A percentile compares a stretch with the other conserved stretches of the same genome.
Conservation (phyloP, 2,797 vertebrate genomes). For the Microctenopoma stevenorrisi region DNA sequence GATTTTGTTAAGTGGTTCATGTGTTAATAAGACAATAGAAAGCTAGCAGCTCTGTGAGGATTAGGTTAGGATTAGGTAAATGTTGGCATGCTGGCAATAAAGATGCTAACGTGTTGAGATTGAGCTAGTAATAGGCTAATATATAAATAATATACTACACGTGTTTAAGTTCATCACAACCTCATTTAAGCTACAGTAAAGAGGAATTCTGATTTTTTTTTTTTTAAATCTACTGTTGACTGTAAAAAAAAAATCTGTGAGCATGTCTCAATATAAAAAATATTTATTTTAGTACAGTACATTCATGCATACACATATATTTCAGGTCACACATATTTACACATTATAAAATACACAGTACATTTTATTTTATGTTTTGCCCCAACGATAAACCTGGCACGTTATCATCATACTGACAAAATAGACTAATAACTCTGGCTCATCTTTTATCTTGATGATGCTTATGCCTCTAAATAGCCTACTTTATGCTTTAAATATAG, state of each 20-base stretch:
- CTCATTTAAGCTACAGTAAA: too few relatives aligned
- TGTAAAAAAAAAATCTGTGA: conserved; percentile 25
- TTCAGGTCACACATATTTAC: conserved; percentile 66
- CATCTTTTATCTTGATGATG: conserved; percentile 44
- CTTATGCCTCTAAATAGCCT: neutral
- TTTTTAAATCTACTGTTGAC: neutral
- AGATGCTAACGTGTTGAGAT: neutral
- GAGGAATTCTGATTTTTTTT: neutral
- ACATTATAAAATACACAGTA: conserved; percentile 66
- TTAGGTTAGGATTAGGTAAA: too few relatives aligned
- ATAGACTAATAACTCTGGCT: conserved; percentile 52
- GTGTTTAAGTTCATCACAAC: too few relatives aligned
- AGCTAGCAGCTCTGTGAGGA: too few relatives aligned
- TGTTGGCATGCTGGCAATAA: neutral
- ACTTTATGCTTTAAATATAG: conserved; percentile 41
- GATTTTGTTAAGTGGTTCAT: too few relatives aligned
- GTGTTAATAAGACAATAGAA: too few relatives aligned
- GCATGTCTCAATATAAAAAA: conserved; percentile 66
- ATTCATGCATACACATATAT: conserved; percentile 64
- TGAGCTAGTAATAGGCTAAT: too few relatives aligned
- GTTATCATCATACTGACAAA: conserved; percentile 66
- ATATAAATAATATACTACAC: too few relatives aligned
- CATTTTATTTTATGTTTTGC: conserved; percentile 53
- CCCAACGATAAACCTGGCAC: conserved; percentile 71
- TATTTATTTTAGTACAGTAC: conserved; percentile 76